Conservation (phyloP, 2,113 vertebrate species). For the Pelvicachromis taeniatus region DNA sequence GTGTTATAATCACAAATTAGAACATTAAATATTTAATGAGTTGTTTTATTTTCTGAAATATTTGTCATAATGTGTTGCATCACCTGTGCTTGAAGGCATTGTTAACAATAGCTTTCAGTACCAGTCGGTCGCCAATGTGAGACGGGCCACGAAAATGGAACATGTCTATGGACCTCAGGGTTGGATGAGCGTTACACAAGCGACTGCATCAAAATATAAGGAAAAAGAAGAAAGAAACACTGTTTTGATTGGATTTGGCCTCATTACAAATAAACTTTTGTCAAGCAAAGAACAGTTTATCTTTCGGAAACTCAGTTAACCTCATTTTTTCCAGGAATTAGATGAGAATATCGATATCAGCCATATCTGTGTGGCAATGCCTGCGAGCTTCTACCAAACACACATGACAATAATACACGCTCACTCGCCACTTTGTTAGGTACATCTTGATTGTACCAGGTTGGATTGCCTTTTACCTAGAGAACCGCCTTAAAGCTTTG, state of each 20-base stretch:
- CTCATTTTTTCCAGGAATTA: not conserved
- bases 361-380: not conserved
- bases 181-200: slow-evolving; percentile 87
- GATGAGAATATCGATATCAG: not conserved
- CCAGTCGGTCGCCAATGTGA: slow-evolving; percentile 89
- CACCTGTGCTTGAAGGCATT: slow-evolving; percentile 93
- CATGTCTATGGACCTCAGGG: slow-evolving; percentile 92
- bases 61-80: not conserved
- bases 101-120: slow-evolving; percentile 95
- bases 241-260: not conserved
- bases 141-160: slow-evolving; percentile 95
- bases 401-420: not conserved
- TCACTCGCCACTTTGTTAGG: not conserved
- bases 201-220: slow-evolving; percentile 70
- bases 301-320: not conserved
- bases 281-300: not conserved
- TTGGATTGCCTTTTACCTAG: rapidly evolving
- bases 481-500: not conserved
- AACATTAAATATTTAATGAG: not conserved
- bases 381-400: not conserved
- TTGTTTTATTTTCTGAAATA: not conserved
- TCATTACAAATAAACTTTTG: not conserved
- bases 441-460: not conserved
- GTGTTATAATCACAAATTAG: not conserved
- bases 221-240: not conserved